Percentiles rank a stretch among this genome's conserved stretches.
phyloP scores from a whole-genome alignment of 2,888 invertebrate genomes.

The Chrysolina americana region DNA sequence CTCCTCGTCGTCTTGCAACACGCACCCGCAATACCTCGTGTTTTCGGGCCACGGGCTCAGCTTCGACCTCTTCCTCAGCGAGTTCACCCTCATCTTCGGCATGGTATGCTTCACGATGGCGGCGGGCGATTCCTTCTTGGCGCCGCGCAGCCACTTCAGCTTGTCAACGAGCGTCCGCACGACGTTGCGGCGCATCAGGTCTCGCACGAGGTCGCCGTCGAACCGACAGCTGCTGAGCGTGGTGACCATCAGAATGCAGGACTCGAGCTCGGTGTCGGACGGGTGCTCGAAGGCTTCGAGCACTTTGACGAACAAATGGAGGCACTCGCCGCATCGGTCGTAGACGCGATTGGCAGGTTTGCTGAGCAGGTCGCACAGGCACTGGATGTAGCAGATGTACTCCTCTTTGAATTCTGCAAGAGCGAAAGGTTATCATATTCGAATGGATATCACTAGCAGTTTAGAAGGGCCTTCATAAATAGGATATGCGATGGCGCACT shows the following conservation, averaged over 20 bases:
- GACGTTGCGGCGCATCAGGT: constrained; percentile 60
- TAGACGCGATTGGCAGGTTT: constrained; percentile 60
- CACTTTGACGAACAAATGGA: constrained; percentile 59
- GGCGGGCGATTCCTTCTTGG: not conserved
- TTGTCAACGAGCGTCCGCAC: constrained; percentile 61
- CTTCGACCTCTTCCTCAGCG: not conserved
- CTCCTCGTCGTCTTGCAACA: not conserved
- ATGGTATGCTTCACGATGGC: not conserved
- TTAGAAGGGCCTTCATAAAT: too few species aligned
- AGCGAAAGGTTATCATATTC: not conserved
- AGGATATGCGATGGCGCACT: too few species aligned
- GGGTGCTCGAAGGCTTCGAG: constrained; percentile 57
- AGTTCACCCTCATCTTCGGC: not conserved
- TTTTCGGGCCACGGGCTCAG: not conserved
- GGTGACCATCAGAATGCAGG: constrained; percentile 61
- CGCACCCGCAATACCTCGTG: constrained; percentile 15
- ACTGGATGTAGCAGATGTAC: constrained; percentile 62
- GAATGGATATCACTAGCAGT: too few species aligned
- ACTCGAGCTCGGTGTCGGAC: constrained; percentile 59
- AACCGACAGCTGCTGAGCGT: constrained; percentile 63
- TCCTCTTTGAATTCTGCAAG: constrained; percentile 53
- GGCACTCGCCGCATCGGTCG: constrained; percentile 56
- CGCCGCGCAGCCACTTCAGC: constrained; percentile 61
- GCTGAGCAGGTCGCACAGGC: constrained; percentile 62
- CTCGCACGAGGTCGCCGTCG: constrained; percentile 57